phyloP scores from a whole-genome alignment of 2,113 vertebrate species.

The Telmatochromis sp. region DNA sequence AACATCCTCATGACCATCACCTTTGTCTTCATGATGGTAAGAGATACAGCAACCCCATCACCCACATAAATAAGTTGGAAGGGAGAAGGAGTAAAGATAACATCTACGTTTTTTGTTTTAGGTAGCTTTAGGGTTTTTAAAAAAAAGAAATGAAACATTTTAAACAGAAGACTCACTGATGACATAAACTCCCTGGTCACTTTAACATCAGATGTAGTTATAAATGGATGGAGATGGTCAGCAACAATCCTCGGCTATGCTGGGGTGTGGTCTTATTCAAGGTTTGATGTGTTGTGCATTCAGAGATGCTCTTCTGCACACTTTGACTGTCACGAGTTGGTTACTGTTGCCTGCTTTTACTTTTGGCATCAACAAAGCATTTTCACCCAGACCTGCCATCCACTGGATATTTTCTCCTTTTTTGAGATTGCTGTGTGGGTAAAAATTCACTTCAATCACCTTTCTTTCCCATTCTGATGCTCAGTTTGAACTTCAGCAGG shows the following conservation, averaged over 20 bases:
- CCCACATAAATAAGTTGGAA: neutral
- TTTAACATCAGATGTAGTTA: neutral
- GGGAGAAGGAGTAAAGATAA: neutral
- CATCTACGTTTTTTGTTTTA: neutral
- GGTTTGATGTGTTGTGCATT: neutral
- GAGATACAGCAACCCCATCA: neutral
- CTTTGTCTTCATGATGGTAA: conserved; percentile 93
- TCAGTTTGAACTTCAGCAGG: neutral
- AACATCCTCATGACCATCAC: conserved; percentile 81
- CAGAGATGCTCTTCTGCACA: neutral
- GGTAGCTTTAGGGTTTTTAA: neutral
- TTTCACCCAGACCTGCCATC: neutral
- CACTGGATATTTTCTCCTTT: neutral
- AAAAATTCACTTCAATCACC: neutral
- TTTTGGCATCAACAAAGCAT: neutral
- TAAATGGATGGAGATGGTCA: neutral
- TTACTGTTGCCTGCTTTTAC: neutral
- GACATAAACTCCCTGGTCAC: neutral
- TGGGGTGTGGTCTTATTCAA: neutral
- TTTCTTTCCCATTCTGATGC: neutral
- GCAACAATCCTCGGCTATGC: neutral
- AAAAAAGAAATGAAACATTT: neutral
- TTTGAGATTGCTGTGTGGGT: neutral
- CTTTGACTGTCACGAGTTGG: neutral
- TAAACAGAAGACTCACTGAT: neutral